phyloP scores from a whole-genome alignment of 2,888 invertebrate species.

The Furcula furcula region DNA sequence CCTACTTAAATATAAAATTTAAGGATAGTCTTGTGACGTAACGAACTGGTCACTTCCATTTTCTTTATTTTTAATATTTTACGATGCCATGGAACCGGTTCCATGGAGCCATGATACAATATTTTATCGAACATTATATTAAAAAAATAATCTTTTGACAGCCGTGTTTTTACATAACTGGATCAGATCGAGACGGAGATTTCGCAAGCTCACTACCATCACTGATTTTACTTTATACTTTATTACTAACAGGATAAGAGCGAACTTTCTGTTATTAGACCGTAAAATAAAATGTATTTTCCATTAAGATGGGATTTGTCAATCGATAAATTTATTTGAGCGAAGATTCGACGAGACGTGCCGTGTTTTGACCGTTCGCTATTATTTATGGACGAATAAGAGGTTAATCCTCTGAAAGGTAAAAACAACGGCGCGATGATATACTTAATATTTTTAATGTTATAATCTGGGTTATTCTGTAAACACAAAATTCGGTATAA shows the following conservation, averaged over 20 bases:
- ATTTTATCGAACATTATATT: conserved; percentile 5
- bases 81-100: neutral
- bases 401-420: conserved; percentile 39
- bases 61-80: neutral
- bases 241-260: conserved; percentile 6
- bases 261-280: neutral
- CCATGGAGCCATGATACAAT: neutral
- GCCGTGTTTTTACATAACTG: conserved; percentile 24
- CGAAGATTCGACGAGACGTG: conserved; percentile 31
- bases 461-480: conserved; percentile 1
- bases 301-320: conserved; percentile 57
- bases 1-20: too few relatives aligned
- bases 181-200: conserved; percentile 15
- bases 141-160: conserved; percentile 27
- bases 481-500: too few relatives aligned
- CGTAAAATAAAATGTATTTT: conserved; percentile 6
- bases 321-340: conserved; percentile 47
- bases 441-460: neutral
- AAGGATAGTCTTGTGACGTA: too few relatives aligned
- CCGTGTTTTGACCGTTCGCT: conserved; percentile 61
- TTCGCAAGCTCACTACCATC: neutral
- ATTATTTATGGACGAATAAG: conserved; percentile 47
- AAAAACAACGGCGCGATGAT: neutral
- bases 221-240: conserved; percentile 15
- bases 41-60: neutral